A percentile compares a stretch with the other conserved stretches of the same genome.
Conservation (phyloP, 2,888 invertebrate species). For the Doris montereyensis region DNA sequence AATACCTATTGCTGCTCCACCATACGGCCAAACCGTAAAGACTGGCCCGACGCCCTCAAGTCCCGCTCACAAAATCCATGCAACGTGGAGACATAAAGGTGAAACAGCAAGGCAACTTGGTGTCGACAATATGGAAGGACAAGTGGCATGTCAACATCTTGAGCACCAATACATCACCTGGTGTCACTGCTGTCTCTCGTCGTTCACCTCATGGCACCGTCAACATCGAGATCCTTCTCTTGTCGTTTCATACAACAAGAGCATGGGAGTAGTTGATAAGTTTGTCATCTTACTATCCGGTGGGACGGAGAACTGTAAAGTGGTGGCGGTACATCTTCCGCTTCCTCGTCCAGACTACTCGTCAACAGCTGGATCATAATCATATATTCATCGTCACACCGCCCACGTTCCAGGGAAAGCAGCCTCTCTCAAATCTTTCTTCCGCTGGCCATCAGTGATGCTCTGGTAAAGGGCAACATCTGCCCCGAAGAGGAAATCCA, state of each 20-base stretch:
- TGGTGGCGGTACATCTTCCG: slow-evolving; percentile 42
- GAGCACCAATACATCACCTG: slow-evolving; percentile 14
- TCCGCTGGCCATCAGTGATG: background rate
- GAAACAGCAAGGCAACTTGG: slow-evolving; percentile 16
- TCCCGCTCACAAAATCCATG: background rate
- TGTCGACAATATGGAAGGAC: slow-evolving; percentile 24
- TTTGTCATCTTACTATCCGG: slow-evolving; percentile 33
- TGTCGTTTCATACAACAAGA: slow-evolving; percentile 26
- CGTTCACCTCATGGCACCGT: background rate
- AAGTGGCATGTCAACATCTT: slow-evolving; percentile 3
- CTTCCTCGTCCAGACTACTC: slow-evolving; percentile 36
- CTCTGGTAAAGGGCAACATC: background rate
- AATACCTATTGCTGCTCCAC: slow-evolving; percentile 2
- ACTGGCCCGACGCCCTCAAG: background rate
- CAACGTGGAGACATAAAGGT: background rate
- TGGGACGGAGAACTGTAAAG: slow-evolving; percentile 29
- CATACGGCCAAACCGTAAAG: background rate
- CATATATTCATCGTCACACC: background rate
- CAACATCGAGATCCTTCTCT: background rate
- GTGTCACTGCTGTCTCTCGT: background rate
- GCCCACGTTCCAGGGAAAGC: background rate
- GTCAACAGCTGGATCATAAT: slow-evolving; percentile 26
- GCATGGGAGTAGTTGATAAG: slow-evolving; percentile 41
- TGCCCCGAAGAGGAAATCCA: background rate
- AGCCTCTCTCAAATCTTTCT: background rate